These are phyloP conservation scores for Drosophila suboccidentalis DNA, from an alignment of 2,888 invertebrate genomes.

Conservation along the genomic window DNA sequence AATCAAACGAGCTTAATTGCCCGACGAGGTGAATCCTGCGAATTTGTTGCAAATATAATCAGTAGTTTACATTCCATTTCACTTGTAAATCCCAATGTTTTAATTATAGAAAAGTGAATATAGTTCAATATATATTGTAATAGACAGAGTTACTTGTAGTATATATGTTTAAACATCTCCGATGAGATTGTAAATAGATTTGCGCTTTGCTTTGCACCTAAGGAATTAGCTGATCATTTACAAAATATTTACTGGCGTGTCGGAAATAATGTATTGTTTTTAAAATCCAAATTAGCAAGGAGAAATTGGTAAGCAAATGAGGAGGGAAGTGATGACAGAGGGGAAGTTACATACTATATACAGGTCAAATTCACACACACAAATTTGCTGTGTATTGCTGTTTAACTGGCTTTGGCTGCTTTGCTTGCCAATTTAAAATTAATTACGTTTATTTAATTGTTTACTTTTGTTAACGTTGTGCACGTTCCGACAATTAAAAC, in stretches of 20 bases:
- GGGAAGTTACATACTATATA: slow-evolving; percentile 20
- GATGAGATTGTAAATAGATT: slow-evolving; percentile 7
- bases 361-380: slow-evolving; percentile 51
- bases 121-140: not conserved
- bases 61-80: not conserved
- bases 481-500: slow-evolving; percentile 66
- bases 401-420: slow-evolving; percentile 45
- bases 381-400: slow-evolving; percentile 34
- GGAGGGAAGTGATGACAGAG: not conserved
- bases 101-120: not conserved
- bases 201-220: not conserved
- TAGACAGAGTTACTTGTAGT: not conserved
- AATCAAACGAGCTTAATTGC: slow-evolving; percentile 44
- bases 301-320: not conserved
- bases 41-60: slow-evolving; percentile 10
- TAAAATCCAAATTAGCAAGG: slow-evolving; percentile 6
- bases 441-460: slow-evolving; percentile 74
- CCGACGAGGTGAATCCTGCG: slow-evolving; percentile 7
- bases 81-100: not conserved
- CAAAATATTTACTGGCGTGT: slow-evolving; percentile 17
- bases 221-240: slow-evolving; percentile 8
- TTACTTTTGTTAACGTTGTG: slow-evolving; percentile 63
- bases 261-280: slow-evolving; percentile 30
- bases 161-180: not conserved
- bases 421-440: slow-evolving; percentile 63